phyloP scores from a whole-genome alignment of 2,113 vertebrate species.

The Mionectes macconnelli region DNA sequence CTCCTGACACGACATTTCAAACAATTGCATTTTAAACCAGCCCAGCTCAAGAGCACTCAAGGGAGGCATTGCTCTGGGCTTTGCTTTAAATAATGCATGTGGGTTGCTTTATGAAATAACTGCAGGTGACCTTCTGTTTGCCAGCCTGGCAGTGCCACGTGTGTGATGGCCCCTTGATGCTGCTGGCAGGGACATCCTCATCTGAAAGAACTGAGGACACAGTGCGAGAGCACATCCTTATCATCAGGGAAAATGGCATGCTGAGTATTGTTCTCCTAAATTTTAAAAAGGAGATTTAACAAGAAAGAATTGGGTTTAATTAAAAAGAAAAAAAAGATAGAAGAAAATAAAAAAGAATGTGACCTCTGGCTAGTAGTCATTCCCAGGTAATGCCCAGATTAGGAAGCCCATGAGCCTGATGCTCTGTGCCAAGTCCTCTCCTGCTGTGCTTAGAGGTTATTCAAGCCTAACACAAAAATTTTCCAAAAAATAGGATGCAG shows the following conservation, averaged over 20 bases:
- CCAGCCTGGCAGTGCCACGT: not conserved
- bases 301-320: not conserved
- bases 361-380: not conserved
- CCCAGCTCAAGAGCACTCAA: not conserved
- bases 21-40: slow-evolving; percentile 13
- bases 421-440: not conserved
- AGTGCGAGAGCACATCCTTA: not conserved
- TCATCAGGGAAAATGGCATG: fast-evolving
- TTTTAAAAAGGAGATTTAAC: not conserved
- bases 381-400: not conserved
- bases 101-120: not conserved
- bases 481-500: not conserved
- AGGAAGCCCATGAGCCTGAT: not conserved
- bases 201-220: not conserved
- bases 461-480: not conserved
- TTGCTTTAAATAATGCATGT: slow-evolving; percentile 6
- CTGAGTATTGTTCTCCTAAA: not conserved
- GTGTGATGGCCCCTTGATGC: not conserved
- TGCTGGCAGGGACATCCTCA: not conserved
- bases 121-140: not conserved
- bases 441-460: not conserved
- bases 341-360: not conserved
- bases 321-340: not conserved
- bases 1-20: slow-evolving; percentile 11
- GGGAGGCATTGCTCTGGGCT: not conserved